phyloP scores from a whole-genome alignment of 2,113 vertebrate genomes.

The Megalops atlanticus region DNA sequence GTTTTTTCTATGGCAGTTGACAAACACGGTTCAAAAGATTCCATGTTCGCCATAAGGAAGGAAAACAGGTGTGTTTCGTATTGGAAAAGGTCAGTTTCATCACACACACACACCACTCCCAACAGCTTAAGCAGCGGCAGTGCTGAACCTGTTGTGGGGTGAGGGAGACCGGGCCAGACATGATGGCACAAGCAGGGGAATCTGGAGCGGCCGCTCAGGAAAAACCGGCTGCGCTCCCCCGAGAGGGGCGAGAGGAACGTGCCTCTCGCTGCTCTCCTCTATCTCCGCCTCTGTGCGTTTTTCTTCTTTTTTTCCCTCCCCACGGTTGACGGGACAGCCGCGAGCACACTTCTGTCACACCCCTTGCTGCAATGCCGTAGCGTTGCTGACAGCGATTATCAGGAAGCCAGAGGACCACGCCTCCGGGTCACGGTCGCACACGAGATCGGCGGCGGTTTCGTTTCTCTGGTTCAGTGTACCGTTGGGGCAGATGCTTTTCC shows the following conservation, averaged over 20 bases:
- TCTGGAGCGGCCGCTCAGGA: neutral
- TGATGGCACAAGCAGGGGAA: neutral
- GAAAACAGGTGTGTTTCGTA: too few species aligned
- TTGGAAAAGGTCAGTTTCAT: too few species aligned
- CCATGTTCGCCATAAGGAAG: too few species aligned
- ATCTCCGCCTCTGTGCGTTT: neutral
- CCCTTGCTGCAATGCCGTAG: neutral
- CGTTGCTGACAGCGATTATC: neutral
- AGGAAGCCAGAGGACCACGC: neutral
- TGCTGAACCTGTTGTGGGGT: too few species aligned
- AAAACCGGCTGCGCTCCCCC: conserved; percentile 4
- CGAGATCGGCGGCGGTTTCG: neutral
- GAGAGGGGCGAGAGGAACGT: neutral
- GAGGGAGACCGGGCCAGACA: neutral
- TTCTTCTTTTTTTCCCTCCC: neutral
- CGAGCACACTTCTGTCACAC: neutral
- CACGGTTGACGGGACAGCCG: neutral
- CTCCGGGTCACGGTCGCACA: neutral
- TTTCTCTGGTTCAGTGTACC: neutral
- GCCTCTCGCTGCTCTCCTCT: neutral
- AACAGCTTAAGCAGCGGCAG: too few species aligned
- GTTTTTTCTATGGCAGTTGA: too few species aligned
- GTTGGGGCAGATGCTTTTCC: neutral
- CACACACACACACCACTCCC: too few species aligned
- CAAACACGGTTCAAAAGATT: too few species aligned